phyloP scores from a whole-genome alignment of 2,888 invertebrate genomes.

The Drosophila niveifrons region DNA sequence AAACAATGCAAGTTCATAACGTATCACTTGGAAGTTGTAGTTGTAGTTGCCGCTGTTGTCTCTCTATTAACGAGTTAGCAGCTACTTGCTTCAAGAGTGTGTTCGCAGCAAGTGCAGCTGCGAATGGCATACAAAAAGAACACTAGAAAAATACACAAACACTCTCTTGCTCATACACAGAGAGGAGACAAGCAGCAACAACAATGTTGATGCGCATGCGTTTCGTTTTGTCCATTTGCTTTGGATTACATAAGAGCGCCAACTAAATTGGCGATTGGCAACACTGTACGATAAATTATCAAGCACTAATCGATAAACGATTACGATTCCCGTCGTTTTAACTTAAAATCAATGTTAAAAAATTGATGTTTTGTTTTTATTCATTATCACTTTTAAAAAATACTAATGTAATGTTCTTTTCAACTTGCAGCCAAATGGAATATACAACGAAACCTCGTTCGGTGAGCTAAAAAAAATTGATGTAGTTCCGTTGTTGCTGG shows the following conservation, averaged over 20 bases:
- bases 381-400: background rate
- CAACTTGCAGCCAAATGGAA: conserved; percentile 65
- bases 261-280: conserved; percentile 40
- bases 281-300: conserved; percentile 37
- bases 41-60: conserved; percentile 27
- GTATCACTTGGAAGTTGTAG: conserved; percentile 33
- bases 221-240: conserved; percentile 38
- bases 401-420: background rate
- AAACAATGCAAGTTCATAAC: conserved; percentile 65
- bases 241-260: conserved; percentile 58
- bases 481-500: conserved; percentile 56
- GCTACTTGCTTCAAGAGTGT: conserved; percentile 40
- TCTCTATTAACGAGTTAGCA: conserved; percentile 40
- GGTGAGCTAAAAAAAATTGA: conserved; percentile 33
- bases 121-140: conserved; percentile 48
- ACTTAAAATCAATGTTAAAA: background rate
- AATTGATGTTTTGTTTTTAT: background rate
- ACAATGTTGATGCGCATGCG: conserved; percentile 63
- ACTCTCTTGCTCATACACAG: background rate
- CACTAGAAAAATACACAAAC: conserved; percentile 37
- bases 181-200: conserved; percentile 8
- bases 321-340: background rate
- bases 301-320: conserved; percentile 21
- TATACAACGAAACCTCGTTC: conserved; percentile 64
- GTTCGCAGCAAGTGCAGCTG: conserved; percentile 45